Conservation (phyloP, 1,140 invertebrate species). For the Cydia strobilella region DNA sequence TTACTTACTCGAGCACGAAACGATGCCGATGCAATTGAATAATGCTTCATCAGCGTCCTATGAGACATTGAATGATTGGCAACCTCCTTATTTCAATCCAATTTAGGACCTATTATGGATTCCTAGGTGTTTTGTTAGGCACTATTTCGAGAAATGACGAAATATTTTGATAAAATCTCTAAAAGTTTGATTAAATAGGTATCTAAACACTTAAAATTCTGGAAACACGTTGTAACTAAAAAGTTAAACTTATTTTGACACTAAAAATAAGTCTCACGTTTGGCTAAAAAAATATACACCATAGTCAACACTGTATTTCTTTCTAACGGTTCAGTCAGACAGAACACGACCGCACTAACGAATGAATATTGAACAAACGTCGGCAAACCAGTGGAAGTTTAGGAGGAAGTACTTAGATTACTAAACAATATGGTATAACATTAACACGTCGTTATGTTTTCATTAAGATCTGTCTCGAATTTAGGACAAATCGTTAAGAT, state of each 20-base stretch:
- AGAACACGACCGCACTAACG: background rate
- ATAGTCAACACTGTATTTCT: background rate
- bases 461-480: background rate
- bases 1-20: background rate
- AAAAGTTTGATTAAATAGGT: too few relatives aligned
- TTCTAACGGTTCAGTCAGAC: background rate
- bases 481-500: background rate
- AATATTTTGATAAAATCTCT: too few relatives aligned
- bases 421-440: background rate
- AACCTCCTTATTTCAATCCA: background rate
- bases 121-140: background rate
- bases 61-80: background rate
- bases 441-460: slow-evolving; percentile 26
- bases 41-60: background rate
- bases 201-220: too few relatives aligned
- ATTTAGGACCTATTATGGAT: background rate
- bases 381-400: background rate
- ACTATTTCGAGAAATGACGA: too few relatives aligned
- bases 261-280: too few relatives aligned
- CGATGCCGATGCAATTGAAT: background rate
- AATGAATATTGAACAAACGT: slow-evolving; percentile 1
- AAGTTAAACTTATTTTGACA: too few relatives aligned
- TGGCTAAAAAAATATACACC: too few relatives aligned
- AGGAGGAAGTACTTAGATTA: background rate
- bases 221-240: too few relatives aligned